These are phyloP conservation scores for Prolemur simus DNA, from an alignment of 2,113 vertebrate genomes.

Conservation along the genomic window DNA sequence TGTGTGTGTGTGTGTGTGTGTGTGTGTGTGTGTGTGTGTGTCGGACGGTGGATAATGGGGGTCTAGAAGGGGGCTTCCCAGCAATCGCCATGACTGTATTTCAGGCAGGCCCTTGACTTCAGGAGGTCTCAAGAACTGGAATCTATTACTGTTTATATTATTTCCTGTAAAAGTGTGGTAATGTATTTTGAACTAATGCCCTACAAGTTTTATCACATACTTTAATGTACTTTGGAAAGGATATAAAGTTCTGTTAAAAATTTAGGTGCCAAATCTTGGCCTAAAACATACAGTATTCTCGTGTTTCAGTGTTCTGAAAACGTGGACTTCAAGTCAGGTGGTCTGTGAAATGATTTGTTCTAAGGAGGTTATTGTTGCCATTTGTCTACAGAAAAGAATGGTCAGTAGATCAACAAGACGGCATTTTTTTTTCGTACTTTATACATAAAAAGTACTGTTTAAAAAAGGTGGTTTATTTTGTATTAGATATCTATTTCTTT, in stretches of 20 bases:
- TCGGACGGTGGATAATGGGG: accelerated
- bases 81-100: neutral
- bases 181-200: neutral
- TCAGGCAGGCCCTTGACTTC: neutral
- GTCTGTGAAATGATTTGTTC: neutral
- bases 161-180: conserved; percentile 14
- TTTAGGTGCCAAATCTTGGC: neutral
- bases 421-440: neutral
- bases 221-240: neutral
- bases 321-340: neutral
- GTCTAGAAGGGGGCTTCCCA: no score
- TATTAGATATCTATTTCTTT: neutral
- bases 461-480: neutral
- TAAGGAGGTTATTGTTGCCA: neutral
- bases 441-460: neutral
- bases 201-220: neutral
- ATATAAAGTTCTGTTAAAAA: conserved; percentile 3
- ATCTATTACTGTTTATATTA: neutral
- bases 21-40: no score
- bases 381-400: neutral
- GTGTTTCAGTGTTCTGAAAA: neutral
- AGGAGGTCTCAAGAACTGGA: neutral
- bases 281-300: neutral
- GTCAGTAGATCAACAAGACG: neutral
- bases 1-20: no score